Conservation (phyloP, 2,888 invertebrate genomes). For the Cataglyphis cursor region DNA sequence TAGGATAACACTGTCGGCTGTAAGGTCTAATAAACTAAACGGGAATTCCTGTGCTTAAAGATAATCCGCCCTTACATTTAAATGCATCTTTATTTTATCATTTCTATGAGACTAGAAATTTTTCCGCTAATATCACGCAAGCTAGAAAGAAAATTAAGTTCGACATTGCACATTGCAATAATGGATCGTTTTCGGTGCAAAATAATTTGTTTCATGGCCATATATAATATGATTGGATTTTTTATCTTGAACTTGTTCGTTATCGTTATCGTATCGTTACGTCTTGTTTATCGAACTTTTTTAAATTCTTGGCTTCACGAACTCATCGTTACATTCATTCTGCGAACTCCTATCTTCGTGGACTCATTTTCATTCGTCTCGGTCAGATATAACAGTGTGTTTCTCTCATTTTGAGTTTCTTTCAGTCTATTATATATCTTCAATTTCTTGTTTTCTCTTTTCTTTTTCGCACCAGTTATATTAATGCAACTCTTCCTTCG, state of each 20-base stretch:
- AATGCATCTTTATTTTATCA: neutral
- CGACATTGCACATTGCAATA: neutral
- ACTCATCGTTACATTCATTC: neutral
- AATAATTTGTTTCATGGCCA: neutral
- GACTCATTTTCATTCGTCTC: conserved; percentile 56
- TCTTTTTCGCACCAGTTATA: conserved; percentile 59
- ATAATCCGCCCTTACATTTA: neutral
- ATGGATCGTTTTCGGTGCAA: neutral
- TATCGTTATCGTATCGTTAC: neutral
- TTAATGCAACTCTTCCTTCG: conserved; percentile 62
- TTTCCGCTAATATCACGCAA: neutral
- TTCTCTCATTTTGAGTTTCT: conserved; percentile 69
- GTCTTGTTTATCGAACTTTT: conserved; percentile 26
- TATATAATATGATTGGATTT: conserved; percentile 22
- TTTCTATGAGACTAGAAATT: neutral
- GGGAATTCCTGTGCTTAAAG: neutral
- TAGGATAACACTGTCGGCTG: neutral
- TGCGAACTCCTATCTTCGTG: neutral
- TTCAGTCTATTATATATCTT: conserved; percentile 58
- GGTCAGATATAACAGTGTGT: conserved; percentile 35
- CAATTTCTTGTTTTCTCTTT: neutral
- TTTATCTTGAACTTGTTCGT: neutral
- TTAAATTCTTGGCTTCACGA: conserved; percentile 10
- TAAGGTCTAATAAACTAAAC: neutral
- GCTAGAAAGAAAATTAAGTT: neutral